These are phyloP conservation scores for Tipula unca DNA, from an alignment of 2,888 invertebrate species.

Conservation along the genomic window DNA sequence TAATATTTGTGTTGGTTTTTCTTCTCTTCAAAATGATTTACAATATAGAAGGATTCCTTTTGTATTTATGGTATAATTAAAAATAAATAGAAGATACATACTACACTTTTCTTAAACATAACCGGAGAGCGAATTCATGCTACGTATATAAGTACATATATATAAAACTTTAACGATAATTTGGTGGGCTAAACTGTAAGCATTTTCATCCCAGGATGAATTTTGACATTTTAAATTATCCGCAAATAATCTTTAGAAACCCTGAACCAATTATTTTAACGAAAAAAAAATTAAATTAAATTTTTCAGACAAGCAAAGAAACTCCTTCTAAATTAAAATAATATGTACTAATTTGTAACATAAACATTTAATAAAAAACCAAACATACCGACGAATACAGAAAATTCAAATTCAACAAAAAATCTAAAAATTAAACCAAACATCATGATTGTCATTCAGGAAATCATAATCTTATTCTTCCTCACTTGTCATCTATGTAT, in stretches of 20 bases:
- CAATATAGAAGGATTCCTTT: background rate
- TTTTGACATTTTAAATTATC: background rate
- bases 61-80: background rate
- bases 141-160: no score
- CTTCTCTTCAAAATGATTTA: background rate
- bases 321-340: background rate
- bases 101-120: background rate
- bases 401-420: background rate
- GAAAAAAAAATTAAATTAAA: background rate
- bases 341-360: background rate
- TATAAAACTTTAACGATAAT: no score
- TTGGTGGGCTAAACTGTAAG: no score
- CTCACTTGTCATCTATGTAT: background rate
- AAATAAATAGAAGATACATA: background rate
- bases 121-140: background rate
- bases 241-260: background rate
- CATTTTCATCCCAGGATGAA: background rate
- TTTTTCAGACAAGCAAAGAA: background rate
- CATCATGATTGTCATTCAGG: conserved; percentile 3
- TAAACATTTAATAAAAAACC: background rate
- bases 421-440: background rate
- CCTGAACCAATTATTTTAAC: background rate
- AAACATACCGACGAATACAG: background rate
- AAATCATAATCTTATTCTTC: background rate
- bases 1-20: background rate